Conservation (phyloP, 2,113 vertebrate genomes). For the Scartelaos histophorus region DNA sequence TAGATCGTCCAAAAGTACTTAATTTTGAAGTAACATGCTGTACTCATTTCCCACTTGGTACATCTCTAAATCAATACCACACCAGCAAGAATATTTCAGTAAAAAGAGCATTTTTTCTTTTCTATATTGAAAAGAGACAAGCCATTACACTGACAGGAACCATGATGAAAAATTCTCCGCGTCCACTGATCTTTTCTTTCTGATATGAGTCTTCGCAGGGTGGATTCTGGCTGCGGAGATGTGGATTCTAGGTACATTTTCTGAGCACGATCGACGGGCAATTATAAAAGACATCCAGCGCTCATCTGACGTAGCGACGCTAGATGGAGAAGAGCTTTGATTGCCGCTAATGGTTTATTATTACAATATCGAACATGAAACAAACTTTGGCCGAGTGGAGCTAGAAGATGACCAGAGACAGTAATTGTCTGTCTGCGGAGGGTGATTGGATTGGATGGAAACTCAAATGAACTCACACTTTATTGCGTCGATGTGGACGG, state of each 20-base stretch:
- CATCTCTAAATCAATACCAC: not conserved
- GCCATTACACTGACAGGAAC: constrained; percentile 2
- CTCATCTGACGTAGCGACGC: constrained; percentile 2
- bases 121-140: not conserved
- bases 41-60: not conserved
- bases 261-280: constrained; percentile 3
- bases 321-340: constrained; percentile 8
- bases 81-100: not conserved
- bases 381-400: constrained; percentile 2
- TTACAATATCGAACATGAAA: constrained; percentile 12
- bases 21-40: too few relatives aligned
- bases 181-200: constrained; percentile 15
- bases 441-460: not conserved
- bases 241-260: constrained; percentile 1
- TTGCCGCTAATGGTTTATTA: constrained; percentile 7
- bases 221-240: constrained; percentile 2
- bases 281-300: constrained; percentile 10
- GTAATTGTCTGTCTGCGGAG: constrained; percentile 9
- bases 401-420: constrained; percentile 5
- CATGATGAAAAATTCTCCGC: not conserved
- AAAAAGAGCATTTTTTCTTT: not conserved
- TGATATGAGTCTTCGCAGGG: not conserved
- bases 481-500: not conserved
- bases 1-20: too few relatives aligned
- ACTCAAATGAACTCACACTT: constrained; percentile 12